phyloP scores from a whole-genome alignment of 2,888 invertebrate genomes.

The Copidosoma aretas region DNA sequence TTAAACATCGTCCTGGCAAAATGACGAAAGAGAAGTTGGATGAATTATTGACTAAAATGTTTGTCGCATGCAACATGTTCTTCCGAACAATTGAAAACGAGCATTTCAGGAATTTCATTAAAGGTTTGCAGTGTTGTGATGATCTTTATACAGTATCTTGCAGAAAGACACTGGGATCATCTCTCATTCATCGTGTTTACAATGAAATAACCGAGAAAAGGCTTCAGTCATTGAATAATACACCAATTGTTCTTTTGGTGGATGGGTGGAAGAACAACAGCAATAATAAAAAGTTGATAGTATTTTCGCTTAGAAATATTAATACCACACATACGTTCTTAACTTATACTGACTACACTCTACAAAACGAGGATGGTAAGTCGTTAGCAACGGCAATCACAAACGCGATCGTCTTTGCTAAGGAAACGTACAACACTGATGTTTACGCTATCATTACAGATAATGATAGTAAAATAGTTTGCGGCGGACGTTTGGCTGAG shows the following conservation, averaged over 20 bases:
- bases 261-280: neutral
- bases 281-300: slow-evolving; percentile 1
- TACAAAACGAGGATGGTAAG: slow-evolving; percentile 5
- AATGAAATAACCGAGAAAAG: neutral
- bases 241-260: neutral
- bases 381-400: neutral
- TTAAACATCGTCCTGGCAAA: too few species aligned
- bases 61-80: neutral
- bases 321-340: neutral
- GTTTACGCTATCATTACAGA: neutral
- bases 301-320: neutral
- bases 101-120: neutral
- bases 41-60: neutral
- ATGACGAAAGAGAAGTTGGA: neutral
- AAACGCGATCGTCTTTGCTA: neutral
- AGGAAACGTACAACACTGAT: slow-evolving; percentile 5
- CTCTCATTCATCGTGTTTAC: neutral
- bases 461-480: slow-evolving; percentile 9
- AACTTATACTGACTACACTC: neutral
- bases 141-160: neutral
- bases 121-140: neutral
- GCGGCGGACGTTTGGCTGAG: neutral
- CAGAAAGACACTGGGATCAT: neutral
- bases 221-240: neutral
- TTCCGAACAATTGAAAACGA: neutral